phyloP scores from a whole-genome alignment of 1,140 invertebrate species.

The Drosophila arizonae region DNA sequence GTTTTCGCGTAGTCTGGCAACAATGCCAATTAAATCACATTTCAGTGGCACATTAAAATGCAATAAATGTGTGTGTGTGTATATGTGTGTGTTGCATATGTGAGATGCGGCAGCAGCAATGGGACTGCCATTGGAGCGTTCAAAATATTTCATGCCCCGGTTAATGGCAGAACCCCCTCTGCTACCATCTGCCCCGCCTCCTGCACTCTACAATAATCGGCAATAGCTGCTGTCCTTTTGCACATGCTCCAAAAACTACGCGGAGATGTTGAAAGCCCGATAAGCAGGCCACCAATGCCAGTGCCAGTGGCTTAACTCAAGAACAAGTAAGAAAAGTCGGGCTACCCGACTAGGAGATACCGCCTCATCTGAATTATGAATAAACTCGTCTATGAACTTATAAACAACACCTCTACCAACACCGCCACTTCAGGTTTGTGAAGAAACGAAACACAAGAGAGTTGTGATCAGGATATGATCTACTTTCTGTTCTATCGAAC shows the following conservation, averaged over 20 bases:
- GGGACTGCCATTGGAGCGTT: constrained; percentile 62
- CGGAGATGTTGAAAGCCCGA: constrained; percentile 51
- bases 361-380: constrained; percentile 30
- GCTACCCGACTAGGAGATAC: constrained; percentile 36
- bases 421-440: too few relatives aligned
- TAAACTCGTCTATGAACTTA: too few relatives aligned
- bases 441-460: too few relatives aligned
- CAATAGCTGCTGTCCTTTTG: constrained; percentile 47
- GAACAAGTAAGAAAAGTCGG: too few relatives aligned
- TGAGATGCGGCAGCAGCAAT: background rate
- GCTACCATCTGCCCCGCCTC: background rate
- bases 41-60: constrained; percentile 77
- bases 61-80: constrained; percentile 69
- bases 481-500: too few relatives aligned
- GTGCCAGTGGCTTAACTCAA: background rate
- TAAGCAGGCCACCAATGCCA: constrained; percentile 56
- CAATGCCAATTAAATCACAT: constrained; percentile 77
- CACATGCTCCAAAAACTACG: constrained; percentile 58
- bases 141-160: constrained; percentile 68
- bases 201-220: background rate
- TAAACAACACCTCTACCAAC: too few relatives aligned
- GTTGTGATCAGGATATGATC: too few relatives aligned
- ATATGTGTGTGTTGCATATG: constrained; percentile 1
- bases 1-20: constrained; percentile 43
- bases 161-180: background rate